These are phyloP conservation scores for Chaetodon auriga DNA, from an alignment of 2,113 vertebrate species.

Conservation along the genomic window DNA sequence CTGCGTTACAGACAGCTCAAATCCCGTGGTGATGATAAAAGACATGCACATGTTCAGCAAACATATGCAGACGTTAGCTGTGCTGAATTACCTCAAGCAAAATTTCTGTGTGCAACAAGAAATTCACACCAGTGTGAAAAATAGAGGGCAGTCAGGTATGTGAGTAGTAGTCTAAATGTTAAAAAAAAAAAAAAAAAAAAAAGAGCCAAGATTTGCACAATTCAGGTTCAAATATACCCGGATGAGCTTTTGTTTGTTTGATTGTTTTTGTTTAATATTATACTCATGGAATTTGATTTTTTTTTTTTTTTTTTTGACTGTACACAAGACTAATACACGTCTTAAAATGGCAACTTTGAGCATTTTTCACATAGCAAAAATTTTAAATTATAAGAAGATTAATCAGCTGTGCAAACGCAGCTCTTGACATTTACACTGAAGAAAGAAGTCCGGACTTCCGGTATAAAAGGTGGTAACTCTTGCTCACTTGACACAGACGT, in stretches of 20 bases:
- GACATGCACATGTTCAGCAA: no score
- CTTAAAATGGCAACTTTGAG: no score
- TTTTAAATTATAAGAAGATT: neutral
- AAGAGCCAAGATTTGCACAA: neutral
- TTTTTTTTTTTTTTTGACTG: neutral
- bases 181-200: neutral
- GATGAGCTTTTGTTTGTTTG: neutral
- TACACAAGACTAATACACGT: no score
- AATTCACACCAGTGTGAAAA: neutral
- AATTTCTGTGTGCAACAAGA: neutral
- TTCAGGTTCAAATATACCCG: neutral
- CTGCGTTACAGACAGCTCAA: no score
- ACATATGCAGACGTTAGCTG: no score
- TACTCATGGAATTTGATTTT: no score
- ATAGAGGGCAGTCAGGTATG: no score
- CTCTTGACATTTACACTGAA: constrained; percentile 40
- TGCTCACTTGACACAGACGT: neutral
- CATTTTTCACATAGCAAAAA: no score
- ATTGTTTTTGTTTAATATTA: neutral
- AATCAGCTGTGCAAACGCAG: neutral
- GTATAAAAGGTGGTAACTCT: neutral
- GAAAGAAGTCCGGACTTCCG: neutral
- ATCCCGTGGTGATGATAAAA: no score
- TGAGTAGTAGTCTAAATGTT: no score
- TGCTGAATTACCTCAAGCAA: no score